Evolutionary conservation across 2,888 invertebrate species (phyloP), one percentile per base, ranked within the genome.

Genomic region (Diarsia brunnea): DNA sequence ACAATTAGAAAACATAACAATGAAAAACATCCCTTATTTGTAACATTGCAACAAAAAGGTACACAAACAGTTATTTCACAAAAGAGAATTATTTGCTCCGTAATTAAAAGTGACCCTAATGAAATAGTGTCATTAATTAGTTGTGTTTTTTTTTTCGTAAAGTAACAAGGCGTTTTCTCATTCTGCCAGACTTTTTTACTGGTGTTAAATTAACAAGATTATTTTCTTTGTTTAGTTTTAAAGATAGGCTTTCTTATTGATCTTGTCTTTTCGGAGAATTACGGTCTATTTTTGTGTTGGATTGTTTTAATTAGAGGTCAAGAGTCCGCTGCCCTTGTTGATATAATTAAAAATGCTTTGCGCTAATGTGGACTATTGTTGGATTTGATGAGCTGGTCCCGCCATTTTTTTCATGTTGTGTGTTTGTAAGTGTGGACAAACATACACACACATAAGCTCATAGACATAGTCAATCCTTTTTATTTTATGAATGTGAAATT

Each of bases 101-200:
- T 90, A 90, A 90, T 88, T 88, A 88, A 88, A 90, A 88, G 82
- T 83, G 84, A 86, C 86, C 85, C 69, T 87, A 86, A 87, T 84
- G 82, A 88, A 89, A 87, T 89, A 88, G 89, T 90, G 85, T 80
- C 84, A 90, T 90, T 90, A 83, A 87, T 89, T 90, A 75, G 74
- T 77, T 86, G 86, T 82, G 85, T 83, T 88, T 87, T 82, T 88
- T 88, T 87, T 86, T 84, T 79, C 72, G 72, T 75, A 80, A 79
- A 69, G 72, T 38, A 81, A 78, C 78, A 76, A 83, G 75, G 75
- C 67, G 31, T 76, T 73, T 81, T 85, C 75, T 85, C 69, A 69
- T 79, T 75, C 60, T 68, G 77, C 60, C 76, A 71, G 65, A 53
- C 64, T 71, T 70, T 70, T 79, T 78, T 84, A 5, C 63, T 79